Evolutionary conservation across 1,140 invertebrate species (phyloP), one percentile per base, ranked within the genome.

Genomic region (Centruroides sculpturatus): DNA sequence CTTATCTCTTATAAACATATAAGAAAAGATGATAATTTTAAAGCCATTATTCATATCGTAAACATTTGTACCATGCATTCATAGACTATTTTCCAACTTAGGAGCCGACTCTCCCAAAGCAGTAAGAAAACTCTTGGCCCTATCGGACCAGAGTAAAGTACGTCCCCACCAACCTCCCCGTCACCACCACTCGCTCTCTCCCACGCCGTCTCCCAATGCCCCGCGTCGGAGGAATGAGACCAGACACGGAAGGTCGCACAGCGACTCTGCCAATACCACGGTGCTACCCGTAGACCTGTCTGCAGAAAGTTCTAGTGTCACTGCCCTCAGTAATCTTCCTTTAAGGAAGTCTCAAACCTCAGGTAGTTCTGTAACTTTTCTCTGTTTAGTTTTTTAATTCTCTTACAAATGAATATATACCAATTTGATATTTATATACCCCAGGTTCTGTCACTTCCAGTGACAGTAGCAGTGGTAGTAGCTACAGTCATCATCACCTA

Each of bases 241-340:
- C 35, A 46, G 62, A 36, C 74, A 65, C n/a, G 89, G 91, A 72
- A 80, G 89, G 56, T 91, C 87, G 10, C 87, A 92, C 73, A 92
- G 88, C n/a, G 89, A 92, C 71, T 91, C 89, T 5, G 86, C 84
- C 6, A 84, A 81, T 23, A 66, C 78, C 11, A 81, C 85, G n/a
- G 77, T 70, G 35, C 57, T 87, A 3, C 86, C 87, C 12, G 90
- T 96, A 13, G 88, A 93, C 72, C 79, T 97, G 51, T 92, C 87
- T 59, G 87, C 89, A 10, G 93, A 97, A 74, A 93, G 89, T 72
- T 94, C 91, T 72, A 93, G 89, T 74, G 92, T 96, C 56, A 92
- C 92, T 41, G 91, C 88, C 66, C 80, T 94, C 64, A 87, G 87
- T 68, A 90, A 90, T 77, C 80, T 92, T 71, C 89, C 89, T 53